Base-by-base conservation (phyloP, 2,113 vertebrate genomes). In the Okapia johnstoni region DNA sequence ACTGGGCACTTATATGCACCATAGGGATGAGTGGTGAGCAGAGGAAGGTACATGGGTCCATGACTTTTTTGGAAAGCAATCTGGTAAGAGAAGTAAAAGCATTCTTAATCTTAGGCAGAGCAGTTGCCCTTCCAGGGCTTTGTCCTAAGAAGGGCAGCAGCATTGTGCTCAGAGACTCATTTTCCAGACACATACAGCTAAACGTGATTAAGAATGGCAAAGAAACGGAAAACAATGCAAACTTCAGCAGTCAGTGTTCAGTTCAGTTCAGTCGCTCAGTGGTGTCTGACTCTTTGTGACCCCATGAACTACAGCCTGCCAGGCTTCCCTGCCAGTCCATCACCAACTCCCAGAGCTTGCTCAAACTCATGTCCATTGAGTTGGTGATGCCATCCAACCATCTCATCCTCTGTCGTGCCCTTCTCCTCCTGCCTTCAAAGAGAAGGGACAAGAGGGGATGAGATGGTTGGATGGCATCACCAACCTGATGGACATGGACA, bases 1-100 rank as follows among this genome's bases (percentile, higher is more conserved):
- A 88, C 2, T 0, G 23, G 79, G 2, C 2, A 0, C 7, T 40
- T 11, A 7, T 7, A 7, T 2, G 54, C 21, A 1, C 0, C 0
- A 0, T 0, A 0, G 6, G 36, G 33, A 6, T 12, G 5, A 54
- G 54, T 0, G 9, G 88, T 23, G 33, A 19, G 5, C 66, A 25
- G 70, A 83, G 66, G 25, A 19, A 19, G 83, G 77, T 7, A 57
- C 30, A 1, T 0, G n/a, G 52, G 15, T 50, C 3, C 11, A 21
- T 6, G 19, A 15, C 17, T 2, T 63, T 30, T 79, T 52, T 25
- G 40, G 55, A 33, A 77, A 77, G 63, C 55, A 54, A 40, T 16
- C n/a, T 54, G 13, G 11, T 43, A 76, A 88, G 85, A 81, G 70
- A 73, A 5, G 0, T 26, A n/a, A 54, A 70, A 79, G 52, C 52